Base-by-base conservation (phyloP, 2,113 vertebrate species). In the Pseudorectes ferrugineus region DNA sequence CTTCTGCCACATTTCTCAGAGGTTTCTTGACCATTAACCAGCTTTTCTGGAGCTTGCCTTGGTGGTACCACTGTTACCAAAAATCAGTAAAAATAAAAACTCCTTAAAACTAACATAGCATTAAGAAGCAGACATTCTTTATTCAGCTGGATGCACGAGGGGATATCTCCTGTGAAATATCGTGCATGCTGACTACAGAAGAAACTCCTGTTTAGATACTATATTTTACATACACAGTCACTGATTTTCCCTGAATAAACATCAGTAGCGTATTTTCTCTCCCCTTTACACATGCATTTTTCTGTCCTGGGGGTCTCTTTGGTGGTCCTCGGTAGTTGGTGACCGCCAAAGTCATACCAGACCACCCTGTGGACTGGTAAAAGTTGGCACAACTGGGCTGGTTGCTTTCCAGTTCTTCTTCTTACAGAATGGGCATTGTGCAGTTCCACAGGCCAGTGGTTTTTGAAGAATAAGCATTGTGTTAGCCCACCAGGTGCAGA, bases 361-460 rank as follows among this genome's bases (percentile, higher is more conserved):
- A 43, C 21, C 0, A 1, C 20, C 36, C 0, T 1, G 6, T 67
- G 17, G 35, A 43, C 9, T 42, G 31, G 62, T 58, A 21, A 26
- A 76, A 36, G 26, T 43, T 51, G 72, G 14, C 36, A 28, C 62
- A 38, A 10, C 12, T 45, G 72, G 18, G 10, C 45, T 68, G 52
- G 26, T 59, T 68, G 36, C 45, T 67, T 67, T 67, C 45, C 72
- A 68, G 33, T 59, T 67, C 71, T 58, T 40, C 31, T 77, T 59
- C 33, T 59, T 86, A 43, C 33, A 52, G 26, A 68, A 68, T 59
- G 12, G 23, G 14, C 72, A 86, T 68, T 76, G 54, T 68, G 62
- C 45, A 76, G 45, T 51, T 76, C 38, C 45, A 68, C 7, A 68
- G 62, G 38, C 52, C 22, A 52, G 54, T 51, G 52, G 36, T 23